Evolutionary conservation across 2,113 vertebrate species (phyloP).

Genomic region (Plotosus lineatus): DNA sequence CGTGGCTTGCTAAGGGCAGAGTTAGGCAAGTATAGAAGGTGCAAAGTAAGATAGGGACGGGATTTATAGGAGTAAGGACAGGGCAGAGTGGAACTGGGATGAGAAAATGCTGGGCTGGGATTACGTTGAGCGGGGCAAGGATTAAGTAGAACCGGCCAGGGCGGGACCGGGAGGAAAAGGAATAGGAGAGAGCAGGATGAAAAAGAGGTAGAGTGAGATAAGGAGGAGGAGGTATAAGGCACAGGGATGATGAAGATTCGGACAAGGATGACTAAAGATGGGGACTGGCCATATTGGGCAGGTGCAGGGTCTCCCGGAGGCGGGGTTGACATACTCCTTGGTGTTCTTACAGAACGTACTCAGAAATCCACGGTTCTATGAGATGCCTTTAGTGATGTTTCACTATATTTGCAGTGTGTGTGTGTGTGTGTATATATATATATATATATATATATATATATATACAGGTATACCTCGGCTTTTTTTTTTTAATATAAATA

Average conservation of each 20-base stretch:
- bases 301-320: background rate
- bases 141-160: too few relatives aligned
- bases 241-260: background rate
- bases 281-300: background rate
- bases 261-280: background rate
- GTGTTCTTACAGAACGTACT: background rate
- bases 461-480: too few relatives aligned
- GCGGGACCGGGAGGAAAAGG: background rate
- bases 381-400: background rate
- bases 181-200: background rate
- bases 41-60: background rate
- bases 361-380: background rate
- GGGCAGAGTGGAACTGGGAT: background rate
- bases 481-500: too few relatives aligned
- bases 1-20: too few relatives aligned
- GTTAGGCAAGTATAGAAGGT: background rate
- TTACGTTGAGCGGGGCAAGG: too few relatives aligned
- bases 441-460: too few relatives aligned
- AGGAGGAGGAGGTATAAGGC: background rate
- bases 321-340: background rate
- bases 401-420: constrained; percentile 12
- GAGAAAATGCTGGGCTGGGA: too few relatives aligned
- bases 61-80: background rate
- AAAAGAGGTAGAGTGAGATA: background rate
- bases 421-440: too few relatives aligned